phyloP scores from a whole-genome alignment of 2,113 vertebrate species.

The Semnornis frantzii region DNA sequence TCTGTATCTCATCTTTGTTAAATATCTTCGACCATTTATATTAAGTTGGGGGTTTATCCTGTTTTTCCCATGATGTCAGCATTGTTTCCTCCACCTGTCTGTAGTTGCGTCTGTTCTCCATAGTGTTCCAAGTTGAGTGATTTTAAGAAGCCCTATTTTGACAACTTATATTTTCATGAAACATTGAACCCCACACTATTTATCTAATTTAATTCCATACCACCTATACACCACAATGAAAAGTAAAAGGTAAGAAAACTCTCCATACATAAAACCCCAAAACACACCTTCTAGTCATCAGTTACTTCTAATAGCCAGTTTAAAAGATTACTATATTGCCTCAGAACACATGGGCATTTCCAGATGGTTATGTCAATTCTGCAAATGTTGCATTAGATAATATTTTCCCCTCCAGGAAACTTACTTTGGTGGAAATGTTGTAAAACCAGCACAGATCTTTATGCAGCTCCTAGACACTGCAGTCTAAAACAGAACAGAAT shows the following conservation, averaged over 20 bases:
- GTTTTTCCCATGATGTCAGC: accelerated
- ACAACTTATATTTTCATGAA: background rate
- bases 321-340: background rate
- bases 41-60: background rate
- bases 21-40: background rate
- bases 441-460: background rate
- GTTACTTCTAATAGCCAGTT: background rate
- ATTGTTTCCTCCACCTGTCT: background rate
- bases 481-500: background rate
- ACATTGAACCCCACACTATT: background rate
- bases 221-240: background rate
- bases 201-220: background rate
- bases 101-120: background rate
- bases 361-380: background rate
- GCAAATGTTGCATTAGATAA: background rate
- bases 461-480: background rate
- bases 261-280: accelerated
- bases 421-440: background rate
- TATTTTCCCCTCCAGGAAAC: background rate
- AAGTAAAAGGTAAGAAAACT: background rate
- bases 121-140: background rate
- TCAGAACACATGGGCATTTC: background rate
- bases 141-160: background rate
- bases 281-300: background rate
- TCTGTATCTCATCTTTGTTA: background rate